Evolutionary conservation across 64 coral and sea anemone genomes (phyloP).

Genomic region (Pocillopora verrucosa): DNA sequence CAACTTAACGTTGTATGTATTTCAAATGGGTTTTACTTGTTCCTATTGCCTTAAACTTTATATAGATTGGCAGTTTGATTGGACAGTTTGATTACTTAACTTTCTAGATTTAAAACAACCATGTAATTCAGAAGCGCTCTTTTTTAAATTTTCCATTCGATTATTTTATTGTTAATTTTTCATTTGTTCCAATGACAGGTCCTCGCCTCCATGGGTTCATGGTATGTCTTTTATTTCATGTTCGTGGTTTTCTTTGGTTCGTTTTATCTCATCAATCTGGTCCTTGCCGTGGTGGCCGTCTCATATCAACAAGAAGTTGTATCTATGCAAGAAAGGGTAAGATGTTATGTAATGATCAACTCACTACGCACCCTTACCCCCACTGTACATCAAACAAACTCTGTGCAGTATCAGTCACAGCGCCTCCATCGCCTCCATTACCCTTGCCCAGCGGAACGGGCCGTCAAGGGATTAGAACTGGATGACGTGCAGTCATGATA

Average conservation of each 20-base stretch:
- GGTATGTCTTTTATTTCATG: slow-evolving; percentile 94
- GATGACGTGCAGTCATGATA: too few species aligned
- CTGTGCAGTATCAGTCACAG: background rate
- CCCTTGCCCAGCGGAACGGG: too few species aligned
- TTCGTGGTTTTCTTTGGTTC: slow-evolving; percentile 94
- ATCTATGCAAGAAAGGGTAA: slow-evolving; percentile 86
- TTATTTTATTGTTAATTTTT: background rate
- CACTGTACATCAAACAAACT: background rate
- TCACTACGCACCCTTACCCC: background rate
- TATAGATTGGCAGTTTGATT: too few species aligned
- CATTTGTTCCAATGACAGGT: slow-evolving; percentile 40
- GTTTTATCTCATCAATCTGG: slow-evolving; percentile 94
- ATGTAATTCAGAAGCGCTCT: background rate
- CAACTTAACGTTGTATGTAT: too few species aligned
- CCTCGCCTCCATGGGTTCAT: slow-evolving; percentile 76
- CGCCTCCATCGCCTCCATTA: too few species aligned
- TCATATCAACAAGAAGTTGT: slow-evolving; percentile 96
- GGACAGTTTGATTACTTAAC: too few species aligned
- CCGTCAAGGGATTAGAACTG: too few species aligned
- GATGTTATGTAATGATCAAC: background rate
- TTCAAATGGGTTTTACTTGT: too few species aligned
- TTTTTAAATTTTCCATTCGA: background rate
- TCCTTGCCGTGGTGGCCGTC: slow-evolving; percentile 88
- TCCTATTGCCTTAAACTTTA: too few species aligned
- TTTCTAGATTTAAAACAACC: too few species aligned